Percentiles rank a stretch among this genome's conserved stretches.
Evolutionary conservation across 2,888 invertebrate genomes (phyloP).

Genomic region (Cerastis leucographa): DNA sequence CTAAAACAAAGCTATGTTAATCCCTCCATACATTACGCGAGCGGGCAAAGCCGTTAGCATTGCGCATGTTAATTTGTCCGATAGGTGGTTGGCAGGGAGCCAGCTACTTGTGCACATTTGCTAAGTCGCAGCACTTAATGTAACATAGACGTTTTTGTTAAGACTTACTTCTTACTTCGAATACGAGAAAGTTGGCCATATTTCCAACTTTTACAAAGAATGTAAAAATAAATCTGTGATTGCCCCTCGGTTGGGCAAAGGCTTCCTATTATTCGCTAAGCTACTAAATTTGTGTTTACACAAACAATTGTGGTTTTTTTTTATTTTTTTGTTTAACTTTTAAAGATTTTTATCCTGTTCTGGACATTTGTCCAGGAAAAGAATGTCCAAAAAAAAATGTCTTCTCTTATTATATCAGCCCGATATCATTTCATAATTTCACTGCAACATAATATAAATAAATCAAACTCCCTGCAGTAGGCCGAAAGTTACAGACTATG

Average conservation of each 20-base stretch:
- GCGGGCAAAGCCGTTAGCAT: constrained; percentile 28
- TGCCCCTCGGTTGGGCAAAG: background rate
- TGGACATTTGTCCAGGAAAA: background rate
- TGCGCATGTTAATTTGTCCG: constrained; percentile 60
- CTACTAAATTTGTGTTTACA: background rate
- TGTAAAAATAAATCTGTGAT: background rate
- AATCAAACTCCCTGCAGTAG: background rate
- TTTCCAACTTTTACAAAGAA: constrained; percentile 18
- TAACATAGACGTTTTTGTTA: constrained; percentile 3
- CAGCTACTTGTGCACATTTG: constrained; percentile 31
- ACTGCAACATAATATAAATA: constrained; percentile 7
- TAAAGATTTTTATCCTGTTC: constrained; percentile 1
- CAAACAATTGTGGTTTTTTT: background rate
- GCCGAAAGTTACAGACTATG: background rate
- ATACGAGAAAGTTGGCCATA: background rate
- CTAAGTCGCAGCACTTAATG: constrained; percentile 22
- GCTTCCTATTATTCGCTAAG: constrained; percentile 19
- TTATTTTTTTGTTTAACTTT: background rate
- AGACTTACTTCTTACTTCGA: constrained; percentile 6
- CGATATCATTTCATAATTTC: background rate
- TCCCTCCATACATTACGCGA: constrained; percentile 13
- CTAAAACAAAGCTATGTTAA: constrained; percentile 33
- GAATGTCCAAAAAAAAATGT: background rate
- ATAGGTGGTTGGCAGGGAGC: constrained; percentile 58
- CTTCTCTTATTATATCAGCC: background rate